phyloP scores from a whole-genome alignment of 2,888 invertebrate species.

The Ophion costatus region DNA sequence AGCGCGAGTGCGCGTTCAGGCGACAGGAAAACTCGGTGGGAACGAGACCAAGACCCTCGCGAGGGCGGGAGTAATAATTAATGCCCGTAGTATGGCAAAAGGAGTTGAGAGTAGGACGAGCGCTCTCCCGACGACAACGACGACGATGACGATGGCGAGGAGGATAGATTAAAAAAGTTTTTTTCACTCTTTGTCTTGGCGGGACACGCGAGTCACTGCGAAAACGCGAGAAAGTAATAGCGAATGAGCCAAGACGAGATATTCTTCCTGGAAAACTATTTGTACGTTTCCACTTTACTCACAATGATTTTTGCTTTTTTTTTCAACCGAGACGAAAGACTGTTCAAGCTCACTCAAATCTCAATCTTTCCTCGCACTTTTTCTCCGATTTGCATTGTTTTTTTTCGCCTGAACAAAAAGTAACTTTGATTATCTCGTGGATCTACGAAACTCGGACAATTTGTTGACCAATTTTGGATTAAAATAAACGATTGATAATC shows the following conservation, averaged over 20 bases:
- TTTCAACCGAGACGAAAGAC: background rate
- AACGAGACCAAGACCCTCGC: background rate
- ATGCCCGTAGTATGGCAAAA: slow-evolving; percentile 48
- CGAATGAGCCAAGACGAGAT: slow-evolving; percentile 35
- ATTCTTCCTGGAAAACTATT: slow-evolving; percentile 27
- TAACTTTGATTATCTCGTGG: too few relatives aligned
- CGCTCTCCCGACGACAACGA: slow-evolving; percentile 1
- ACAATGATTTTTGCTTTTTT: slow-evolving; percentile 18
- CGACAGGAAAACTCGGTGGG: background rate
- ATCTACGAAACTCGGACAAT: too few relatives aligned
- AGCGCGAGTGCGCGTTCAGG: background rate
- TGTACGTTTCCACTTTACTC: background rate
- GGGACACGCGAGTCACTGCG: slow-evolving; percentile 3
- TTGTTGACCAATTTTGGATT: too few relatives aligned
- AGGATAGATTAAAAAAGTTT: slow-evolving; percentile 65
- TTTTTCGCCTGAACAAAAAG: too few relatives aligned
- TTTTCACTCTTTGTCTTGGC: slow-evolving; percentile 55
- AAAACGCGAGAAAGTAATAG: slow-evolving; percentile 34
- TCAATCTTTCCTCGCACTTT: too few relatives aligned
- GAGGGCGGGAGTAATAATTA: slow-evolving; percentile 59
- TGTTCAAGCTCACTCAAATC: too few relatives aligned
- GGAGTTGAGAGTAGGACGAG: slow-evolving; percentile 30
- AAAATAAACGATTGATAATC: too few relatives aligned
- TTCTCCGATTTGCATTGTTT: too few relatives aligned
- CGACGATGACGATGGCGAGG: background rate